Percentiles rank a stretch among this genome's conserved stretches.
phyloP scores from a whole-genome alignment of 64 coral and sea anemone genomes.

The Catalaphyllia jardinei region DNA sequence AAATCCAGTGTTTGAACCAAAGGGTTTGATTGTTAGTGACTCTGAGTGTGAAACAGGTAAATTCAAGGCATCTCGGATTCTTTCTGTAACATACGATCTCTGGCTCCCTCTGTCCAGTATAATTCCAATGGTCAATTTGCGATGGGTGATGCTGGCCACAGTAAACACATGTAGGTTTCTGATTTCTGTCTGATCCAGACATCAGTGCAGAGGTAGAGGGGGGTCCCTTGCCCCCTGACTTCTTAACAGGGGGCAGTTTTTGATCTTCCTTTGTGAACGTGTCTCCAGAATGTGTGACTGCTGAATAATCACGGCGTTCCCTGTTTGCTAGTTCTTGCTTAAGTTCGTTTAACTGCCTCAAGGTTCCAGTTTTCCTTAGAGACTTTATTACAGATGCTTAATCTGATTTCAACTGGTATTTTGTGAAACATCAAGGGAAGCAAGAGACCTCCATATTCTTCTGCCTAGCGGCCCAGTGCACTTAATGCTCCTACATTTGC shows the following conservation, averaged over 20 bases:
- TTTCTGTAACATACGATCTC: neutral
- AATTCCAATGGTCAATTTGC: neutral
- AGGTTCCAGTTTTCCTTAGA: conserved; percentile 9
- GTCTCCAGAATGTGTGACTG: neutral
- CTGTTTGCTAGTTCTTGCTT: conserved; percentile 49
- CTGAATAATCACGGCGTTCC: conserved; percentile 37
- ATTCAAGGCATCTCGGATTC: no score
- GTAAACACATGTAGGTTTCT: conserved; percentile 51
- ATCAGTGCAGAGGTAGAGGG: conserved; percentile 30
- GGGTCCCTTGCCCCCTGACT: neutral
- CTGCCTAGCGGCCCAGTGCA: conserved; percentile 28
- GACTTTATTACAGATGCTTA: neutral
- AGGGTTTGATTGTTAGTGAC: conserved; percentile 37
- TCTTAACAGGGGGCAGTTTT: neutral
- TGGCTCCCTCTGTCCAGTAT: conserved; percentile 28
- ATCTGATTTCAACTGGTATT: conserved; percentile 52
- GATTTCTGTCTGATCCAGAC: conserved; percentile 21
- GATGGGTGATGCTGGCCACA: conserved; percentile 49
- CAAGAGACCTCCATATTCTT: conserved; percentile 42
- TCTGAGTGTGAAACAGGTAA: conserved; percentile 1
- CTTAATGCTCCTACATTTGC: conserved; percentile 44
- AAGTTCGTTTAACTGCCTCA: conserved; percentile 37
- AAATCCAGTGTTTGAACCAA: conserved; percentile 11
- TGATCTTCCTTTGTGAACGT: neutral
- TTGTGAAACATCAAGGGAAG: conserved; percentile 53